Evolutionary conservation across 2,888 invertebrate genomes (phyloP), one percentile per base, ranked within the genome.

Genomic region (Criorhina ranunculi): DNA sequence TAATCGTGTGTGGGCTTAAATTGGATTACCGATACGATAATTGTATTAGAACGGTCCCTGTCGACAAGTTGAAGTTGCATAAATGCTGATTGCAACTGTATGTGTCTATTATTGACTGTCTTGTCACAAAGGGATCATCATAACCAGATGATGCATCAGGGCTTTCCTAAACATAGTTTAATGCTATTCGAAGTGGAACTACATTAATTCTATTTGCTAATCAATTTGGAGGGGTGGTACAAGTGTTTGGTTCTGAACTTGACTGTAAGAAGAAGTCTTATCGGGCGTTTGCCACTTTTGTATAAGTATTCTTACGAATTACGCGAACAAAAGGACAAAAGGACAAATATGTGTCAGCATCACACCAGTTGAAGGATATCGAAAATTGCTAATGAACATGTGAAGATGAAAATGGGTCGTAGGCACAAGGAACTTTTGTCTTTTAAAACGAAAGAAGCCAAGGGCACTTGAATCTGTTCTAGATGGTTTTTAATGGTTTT

Each of bases 1-100:
- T 69, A 69, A 57, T 69, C 55, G 55, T 31, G 5, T 12, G 44
- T 44, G 5, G 55, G 55, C 55, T 53, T 7, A 42, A 53, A 67
- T 67, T 53, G 31, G 67, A 67, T 67, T 53, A 53, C 53, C 17
- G 8, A 31, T 19, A 42, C 15, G n/a, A 11, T 40, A 51, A 46
- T 46, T 46, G 46, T 62, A 53, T 15, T 15, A 31, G 31, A n/a
- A 11, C 15, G 53, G 31, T 15, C 31, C 5, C 0, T 12, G 31
- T 31, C 31, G 4, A 19, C 4, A 9, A 19, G 11, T 19, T 9
- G 19, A 9, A 11, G 46, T 19, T 46, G 46, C 46, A 24, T 24
- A 24, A 24, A 46, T 46, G 46, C 12, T 17, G 8, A 17, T 3
- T 44, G 44, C 44, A 44, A 44, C 4, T 46, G 17, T 46, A 9